Base-by-base conservation (phyloP, 2,888 invertebrate genomes). In the Entomobrya multifasciata region DNA sequence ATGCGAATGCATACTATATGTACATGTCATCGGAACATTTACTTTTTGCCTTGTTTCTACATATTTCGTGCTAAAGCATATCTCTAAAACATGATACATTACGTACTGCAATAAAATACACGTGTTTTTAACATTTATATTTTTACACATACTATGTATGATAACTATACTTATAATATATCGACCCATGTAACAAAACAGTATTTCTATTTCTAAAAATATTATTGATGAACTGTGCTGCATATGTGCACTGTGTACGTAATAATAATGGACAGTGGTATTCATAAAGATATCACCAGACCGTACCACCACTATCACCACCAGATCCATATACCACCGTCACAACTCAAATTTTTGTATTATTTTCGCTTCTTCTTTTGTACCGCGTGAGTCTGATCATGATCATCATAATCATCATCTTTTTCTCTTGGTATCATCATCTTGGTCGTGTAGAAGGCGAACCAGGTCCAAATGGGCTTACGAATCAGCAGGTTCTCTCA, bases 401-500 rank as follows among this genome's bases (percentile, higher is more conserved):
- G 47, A 72, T 47, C 20, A 41, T 72, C 49, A 52, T 72, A 27
- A 72, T 27, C 72, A 72, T 47, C 41, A 41, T 67, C 30, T 22
- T 62, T n/a, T 78, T 57, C 49, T 44, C 47, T 60, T 41, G 44
- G 30, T 47, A 47, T 67, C 41, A 47, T 65, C 36, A 27, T 78
- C 22, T 36, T 8, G n/a, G 36, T 36, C 72, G 11, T 83, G 62
- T 25, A 74, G 49, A 27, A 27, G 72, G 49, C 49, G 30, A 67
- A 77, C 77, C 76, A 84, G 27, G 65, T 60, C 67, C 77, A 84
- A 77, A 77, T 77, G 65, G 67, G 77, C 77, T 74, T 84, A 77
- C 84, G 77, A 84, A 77, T 77, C 84, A 84, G 84, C 84, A 77
- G 77, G 84, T 65, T 77, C 55, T 77, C 84, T 77, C 47, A 52